Percentiles rank a stretch among this genome's conserved stretches.
These are phyloP conservation scores for Drosophila baimaii DNA, from an alignment of 1,140 invertebrate genomes.

Conservation along the genomic window DNA sequence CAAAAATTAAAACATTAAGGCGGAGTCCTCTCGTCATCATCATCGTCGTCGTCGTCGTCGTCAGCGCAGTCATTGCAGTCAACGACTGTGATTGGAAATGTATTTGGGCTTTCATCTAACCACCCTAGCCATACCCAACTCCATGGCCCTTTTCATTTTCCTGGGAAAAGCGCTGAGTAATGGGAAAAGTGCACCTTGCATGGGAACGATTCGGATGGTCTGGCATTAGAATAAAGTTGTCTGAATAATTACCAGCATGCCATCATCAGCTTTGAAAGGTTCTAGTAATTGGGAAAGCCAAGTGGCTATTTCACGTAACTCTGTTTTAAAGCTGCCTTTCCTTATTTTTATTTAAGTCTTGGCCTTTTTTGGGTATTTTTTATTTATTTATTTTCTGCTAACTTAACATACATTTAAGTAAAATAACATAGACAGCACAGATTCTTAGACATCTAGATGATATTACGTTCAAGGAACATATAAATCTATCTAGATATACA, in stretches of 20 bases:
- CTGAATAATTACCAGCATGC: constrained; percentile 49
- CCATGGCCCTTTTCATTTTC: constrained; percentile 5
- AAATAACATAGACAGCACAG: too few relatives aligned
- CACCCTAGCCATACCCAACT: neutral
- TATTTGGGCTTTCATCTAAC: constrained; percentile 23
- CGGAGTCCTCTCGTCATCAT: constrained; percentile 36
- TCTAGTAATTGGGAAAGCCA: neutral
- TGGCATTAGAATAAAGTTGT: constrained; percentile 14
- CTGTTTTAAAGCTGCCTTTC: neutral
- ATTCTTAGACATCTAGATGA: too few relatives aligned
- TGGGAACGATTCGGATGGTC: constrained; percentile 30
- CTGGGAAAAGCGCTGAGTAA: constrained; percentile 71
- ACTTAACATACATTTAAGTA: too few relatives aligned
- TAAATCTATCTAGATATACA: too few relatives aligned
- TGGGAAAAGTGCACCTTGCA: constrained; percentile 73
- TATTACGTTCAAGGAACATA: too few relatives aligned
- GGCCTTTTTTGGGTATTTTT: too few relatives aligned
- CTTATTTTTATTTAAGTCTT: neutral
- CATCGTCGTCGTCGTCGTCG: constrained; percentile 12
- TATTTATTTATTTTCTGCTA: too few relatives aligned
- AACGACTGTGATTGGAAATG: constrained; percentile 73
- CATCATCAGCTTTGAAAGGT: constrained; percentile 9
- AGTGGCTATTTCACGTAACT: constrained; percentile 8
- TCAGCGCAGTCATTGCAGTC: constrained; percentile 30
- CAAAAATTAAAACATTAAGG: constrained; percentile 80